These are phyloP conservation scores for Dendrocopos noguchii DNA, from an alignment of 2,113 vertebrate species.

Conservation along the genomic window DNA sequence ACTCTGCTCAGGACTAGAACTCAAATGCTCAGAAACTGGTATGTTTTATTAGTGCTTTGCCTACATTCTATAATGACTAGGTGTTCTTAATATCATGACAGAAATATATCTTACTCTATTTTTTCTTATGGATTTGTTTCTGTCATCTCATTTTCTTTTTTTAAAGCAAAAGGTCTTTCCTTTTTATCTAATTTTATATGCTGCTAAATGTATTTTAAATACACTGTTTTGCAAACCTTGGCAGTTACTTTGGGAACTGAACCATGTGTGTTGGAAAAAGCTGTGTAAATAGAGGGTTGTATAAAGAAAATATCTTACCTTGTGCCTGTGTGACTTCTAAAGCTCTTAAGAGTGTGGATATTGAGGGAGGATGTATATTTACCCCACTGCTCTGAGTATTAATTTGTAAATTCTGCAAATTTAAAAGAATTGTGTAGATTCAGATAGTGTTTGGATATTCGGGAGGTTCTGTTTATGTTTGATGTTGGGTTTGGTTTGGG, in stretches of 20 bases:
- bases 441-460: constrained; percentile 66
- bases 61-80: constrained; percentile 60
- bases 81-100: constrained; percentile 61
- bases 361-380: constrained; percentile 76
- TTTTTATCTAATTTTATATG: constrained; percentile 80
- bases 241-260: constrained; percentile 67
- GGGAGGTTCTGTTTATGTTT: constrained; percentile 43
- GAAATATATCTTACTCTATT: constrained; percentile 72
- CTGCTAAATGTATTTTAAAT: constrained; percentile 84
- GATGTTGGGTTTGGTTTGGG: constrained; percentile 14
- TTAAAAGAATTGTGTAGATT: constrained; percentile 79
- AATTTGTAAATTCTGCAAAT: constrained; percentile 82
- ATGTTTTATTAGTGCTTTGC: constrained; percentile 68
- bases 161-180: constrained; percentile 67
- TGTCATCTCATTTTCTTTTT: constrained; percentile 72
- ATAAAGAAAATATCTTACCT: constrained; percentile 75
- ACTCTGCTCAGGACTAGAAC: constrained; percentile 76
- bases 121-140: constrained; percentile 76
- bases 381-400: constrained; percentile 74
- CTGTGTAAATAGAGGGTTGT: constrained; percentile 83
- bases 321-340: constrained; percentile 78
- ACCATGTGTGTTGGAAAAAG: constrained; percentile 71
- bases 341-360: constrained; percentile 72
- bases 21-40: constrained; percentile 47
- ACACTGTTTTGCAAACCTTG: constrained; percentile 72